phyloP scores from a whole-genome alignment of 2,888 invertebrate genomes.

The Athalia rosae region DNA sequence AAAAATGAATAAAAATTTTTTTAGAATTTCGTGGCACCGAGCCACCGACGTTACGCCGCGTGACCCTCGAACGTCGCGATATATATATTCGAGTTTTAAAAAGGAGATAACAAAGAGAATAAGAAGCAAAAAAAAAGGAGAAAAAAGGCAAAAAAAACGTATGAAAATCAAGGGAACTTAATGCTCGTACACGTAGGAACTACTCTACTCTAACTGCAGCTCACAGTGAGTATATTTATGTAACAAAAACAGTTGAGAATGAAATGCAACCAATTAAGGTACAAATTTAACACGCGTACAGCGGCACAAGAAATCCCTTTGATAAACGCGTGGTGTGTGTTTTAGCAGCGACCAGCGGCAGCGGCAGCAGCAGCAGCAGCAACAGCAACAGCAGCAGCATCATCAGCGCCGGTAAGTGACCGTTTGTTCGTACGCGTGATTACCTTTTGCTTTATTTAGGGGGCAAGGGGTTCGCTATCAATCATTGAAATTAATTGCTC shows the following conservation, averaged over 20 bases:
- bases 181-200: too few relatives aligned
- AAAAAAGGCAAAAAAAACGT: too few relatives aligned
- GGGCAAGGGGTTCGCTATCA: background rate
- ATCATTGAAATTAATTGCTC: conserved; percentile 34
- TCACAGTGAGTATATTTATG: background rate
- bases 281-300: conserved; percentile 25
- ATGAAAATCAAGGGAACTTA: too few relatives aligned
- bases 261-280: conserved; percentile 33
- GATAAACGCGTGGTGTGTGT: too few relatives aligned
- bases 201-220: background rate
- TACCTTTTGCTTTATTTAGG: conserved; percentile 10
- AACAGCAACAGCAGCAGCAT: too few relatives aligned
- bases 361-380: too few relatives aligned
- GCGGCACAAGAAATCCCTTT: too few relatives aligned
- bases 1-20: conserved; percentile 1
- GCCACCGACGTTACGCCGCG: conserved; percentile 6
- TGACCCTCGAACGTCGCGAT: conserved; percentile 10
- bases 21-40: background rate
- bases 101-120: background rate
- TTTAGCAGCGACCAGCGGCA: too few relatives aligned
- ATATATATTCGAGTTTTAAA: conserved; percentile 19
- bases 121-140: background rate
- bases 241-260: conserved; percentile 2
- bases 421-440: conserved; percentile 14
- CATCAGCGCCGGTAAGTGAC: conserved; percentile 25